These are phyloP conservation scores for Martes martes DNA, from an alignment of 2,113 vertebrate genomes.

Conservation along the genomic window DNA sequence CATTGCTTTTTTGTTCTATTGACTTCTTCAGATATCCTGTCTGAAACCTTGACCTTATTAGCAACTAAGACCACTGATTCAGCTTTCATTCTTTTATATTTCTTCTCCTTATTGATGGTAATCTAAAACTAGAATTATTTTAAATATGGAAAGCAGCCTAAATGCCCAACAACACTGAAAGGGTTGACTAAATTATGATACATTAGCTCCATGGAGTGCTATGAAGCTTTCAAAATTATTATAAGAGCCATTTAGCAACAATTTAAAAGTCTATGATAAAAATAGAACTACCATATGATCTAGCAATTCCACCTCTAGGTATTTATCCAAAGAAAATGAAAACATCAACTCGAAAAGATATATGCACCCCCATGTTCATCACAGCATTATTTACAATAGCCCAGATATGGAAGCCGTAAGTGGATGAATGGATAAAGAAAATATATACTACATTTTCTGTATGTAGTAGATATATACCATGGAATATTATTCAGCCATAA, in stretches of 20 bases:
- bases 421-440: neutral
- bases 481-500: neutral
- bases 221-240: neutral
- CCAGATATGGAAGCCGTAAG: neutral
- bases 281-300: neutral
- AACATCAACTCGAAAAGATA: neutral
- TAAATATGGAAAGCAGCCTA: neutral
- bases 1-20: neutral
- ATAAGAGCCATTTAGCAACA: neutral
- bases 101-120: neutral
- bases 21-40: neutral
- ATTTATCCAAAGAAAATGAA: neutral
- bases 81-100: neutral
- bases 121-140: slow-evolving; percentile 22
- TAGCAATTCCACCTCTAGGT: neutral
- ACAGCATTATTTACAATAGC: neutral
- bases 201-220: neutral
- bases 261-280: neutral
- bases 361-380: neutral
- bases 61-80: neutral
- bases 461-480: neutral
- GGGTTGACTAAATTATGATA: neutral
- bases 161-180: neutral
- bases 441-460: neutral
- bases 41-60: neutral